These are phyloP conservation scores for Dendroctonus ponderosae DNA, from an alignment of 1,140 invertebrate genomes.

Conservation along the genomic window DNA sequence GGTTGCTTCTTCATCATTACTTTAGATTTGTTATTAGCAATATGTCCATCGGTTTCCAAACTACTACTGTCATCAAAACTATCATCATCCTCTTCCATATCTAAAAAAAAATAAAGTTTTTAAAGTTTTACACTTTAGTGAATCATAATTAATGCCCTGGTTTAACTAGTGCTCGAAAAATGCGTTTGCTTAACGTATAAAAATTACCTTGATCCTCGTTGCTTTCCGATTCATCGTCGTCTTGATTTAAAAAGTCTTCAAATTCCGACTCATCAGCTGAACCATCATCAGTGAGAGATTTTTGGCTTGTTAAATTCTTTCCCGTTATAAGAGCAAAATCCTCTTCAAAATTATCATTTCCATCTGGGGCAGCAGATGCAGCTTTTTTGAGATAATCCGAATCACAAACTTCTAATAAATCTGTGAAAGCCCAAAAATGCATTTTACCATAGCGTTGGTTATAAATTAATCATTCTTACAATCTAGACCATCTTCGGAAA, in stretches of 20 bases:
- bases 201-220: not conserved
- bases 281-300: slow-evolving; percentile 35
- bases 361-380: slow-evolving; percentile 62
- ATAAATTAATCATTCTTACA: slow-evolving; percentile 61
- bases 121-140: not conserved
- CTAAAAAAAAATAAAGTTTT: too few relatives aligned
- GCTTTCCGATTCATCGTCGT: not conserved
- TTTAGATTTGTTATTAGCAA: too few relatives aligned
- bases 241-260: slow-evolving; percentile 13
- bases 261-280: slow-evolving; percentile 33
- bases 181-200: not conserved
- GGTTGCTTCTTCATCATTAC: too few relatives aligned
- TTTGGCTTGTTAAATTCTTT: slow-evolving; percentile 17
- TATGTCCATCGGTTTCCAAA: not conserved
- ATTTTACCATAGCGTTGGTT: not conserved
- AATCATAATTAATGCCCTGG: not conserved
- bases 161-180: not conserved
- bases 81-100: not conserved
- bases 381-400: slow-evolving; percentile 65
- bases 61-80: not conserved
- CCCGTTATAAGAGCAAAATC: slow-evolving; percentile 56
- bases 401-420: slow-evolving; percentile 79
- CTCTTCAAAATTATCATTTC: slow-evolving; percentile 65
- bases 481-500: slow-evolving; percentile 79
- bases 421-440: slow-evolving; percentile 49